These are phyloP conservation scores for Barbus barbus DNA, from an alignment of 2,113 vertebrate species.

Conservation along the genomic window DNA sequence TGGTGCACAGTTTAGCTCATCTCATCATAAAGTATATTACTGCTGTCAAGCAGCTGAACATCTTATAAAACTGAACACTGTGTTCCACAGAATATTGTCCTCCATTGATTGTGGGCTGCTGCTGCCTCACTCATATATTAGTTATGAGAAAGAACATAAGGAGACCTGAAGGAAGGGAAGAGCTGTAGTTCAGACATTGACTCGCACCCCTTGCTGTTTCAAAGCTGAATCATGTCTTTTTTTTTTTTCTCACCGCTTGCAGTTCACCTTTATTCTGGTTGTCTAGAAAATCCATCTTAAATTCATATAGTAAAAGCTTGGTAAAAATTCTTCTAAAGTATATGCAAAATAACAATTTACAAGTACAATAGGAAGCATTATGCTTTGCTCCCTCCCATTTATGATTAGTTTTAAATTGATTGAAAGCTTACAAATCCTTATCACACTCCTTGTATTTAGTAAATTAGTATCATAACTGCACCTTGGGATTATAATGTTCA, in stretches of 20 bases:
- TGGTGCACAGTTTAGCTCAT: constrained; percentile 6
- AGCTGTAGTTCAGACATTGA: constrained; percentile 22
- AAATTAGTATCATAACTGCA: background rate
- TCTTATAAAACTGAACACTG: background rate
- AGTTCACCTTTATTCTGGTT: background rate
- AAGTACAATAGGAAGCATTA: too few relatives aligned
- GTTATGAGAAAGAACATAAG: background rate
- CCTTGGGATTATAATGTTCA: background rate
- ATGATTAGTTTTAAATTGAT: background rate
- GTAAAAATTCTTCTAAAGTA: background rate
- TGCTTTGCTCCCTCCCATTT: background rate
- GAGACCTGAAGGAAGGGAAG: too few relatives aligned
- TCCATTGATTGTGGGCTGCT: background rate
- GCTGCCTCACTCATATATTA: background rate
- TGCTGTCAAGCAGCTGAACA: constrained; percentile 23
- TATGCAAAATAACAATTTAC: background rate
- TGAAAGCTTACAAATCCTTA: background rate
- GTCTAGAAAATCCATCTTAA: background rate
- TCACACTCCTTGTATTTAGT: background rate
- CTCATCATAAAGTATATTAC: background rate
- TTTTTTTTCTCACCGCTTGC: background rate
- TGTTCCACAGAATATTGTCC: constrained; percentile 11
- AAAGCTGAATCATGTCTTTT: background rate
- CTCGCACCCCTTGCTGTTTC: background rate
- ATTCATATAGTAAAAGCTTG: background rate